Conservation (phyloP, 2,113 vertebrate species). For the Camelus dromedarius region DNA sequence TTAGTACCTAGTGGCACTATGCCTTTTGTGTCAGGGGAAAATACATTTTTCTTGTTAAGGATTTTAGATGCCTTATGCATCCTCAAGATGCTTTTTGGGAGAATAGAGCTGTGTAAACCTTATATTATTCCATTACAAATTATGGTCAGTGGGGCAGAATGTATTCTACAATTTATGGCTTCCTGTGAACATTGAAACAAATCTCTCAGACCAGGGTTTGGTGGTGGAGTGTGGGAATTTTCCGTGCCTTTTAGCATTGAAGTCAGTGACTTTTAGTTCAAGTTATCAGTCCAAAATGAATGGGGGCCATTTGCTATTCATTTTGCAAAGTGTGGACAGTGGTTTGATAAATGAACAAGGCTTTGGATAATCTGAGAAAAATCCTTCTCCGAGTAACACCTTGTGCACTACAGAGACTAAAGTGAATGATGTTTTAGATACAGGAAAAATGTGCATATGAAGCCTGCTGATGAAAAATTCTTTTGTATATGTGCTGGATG, state of each 20-base stretch:
- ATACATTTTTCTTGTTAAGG: slow-evolving; percentile 35
- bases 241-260: slow-evolving; percentile 52
- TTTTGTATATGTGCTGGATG: not conserved
- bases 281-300: slow-evolving; percentile 71
- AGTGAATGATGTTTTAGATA: slow-evolving; percentile 47
- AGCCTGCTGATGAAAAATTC: not conserved
- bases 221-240: slow-evolving; percentile 80
- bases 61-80: slow-evolving; percentile 49
- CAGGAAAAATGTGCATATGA: slow-evolving; percentile 23
- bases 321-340: slow-evolving; percentile 66
- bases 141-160: slow-evolving; percentile 78
- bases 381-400: slow-evolving; percentile 41
- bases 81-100: slow-evolving; percentile 52
- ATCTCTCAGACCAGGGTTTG: slow-evolving; percentile 75
- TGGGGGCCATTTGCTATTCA: slow-evolving; percentile 47
- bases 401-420: not conserved
- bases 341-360: slow-evolving; percentile 67
- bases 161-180: slow-evolving; percentile 80
- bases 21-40: slow-evolving; percentile 31
- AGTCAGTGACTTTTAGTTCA: slow-evolving; percentile 51
- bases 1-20: not conserved
- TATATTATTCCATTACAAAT: slow-evolving; percentile 76
- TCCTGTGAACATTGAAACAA: slow-evolving; percentile 78
- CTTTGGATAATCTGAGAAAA: slow-evolving; percentile 62
- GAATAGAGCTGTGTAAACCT: slow-evolving; percentile 48